Conservation (phyloP, 2,888 invertebrate species). For the Chironomus tentans region DNA sequence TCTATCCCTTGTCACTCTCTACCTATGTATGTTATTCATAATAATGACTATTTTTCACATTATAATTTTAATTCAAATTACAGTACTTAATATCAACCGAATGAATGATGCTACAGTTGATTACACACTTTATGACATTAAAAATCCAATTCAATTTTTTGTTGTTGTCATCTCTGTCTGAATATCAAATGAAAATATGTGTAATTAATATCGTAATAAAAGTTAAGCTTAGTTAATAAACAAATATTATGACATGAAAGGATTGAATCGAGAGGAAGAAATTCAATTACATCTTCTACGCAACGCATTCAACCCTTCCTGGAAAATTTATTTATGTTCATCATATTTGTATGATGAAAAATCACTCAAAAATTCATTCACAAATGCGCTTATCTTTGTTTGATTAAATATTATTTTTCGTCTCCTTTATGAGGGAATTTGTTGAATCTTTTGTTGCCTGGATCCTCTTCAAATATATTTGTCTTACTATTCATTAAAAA, state of each 20-base stretch:
- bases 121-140: background rate
- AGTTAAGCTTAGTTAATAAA: background rate
- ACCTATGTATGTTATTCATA: background rate
- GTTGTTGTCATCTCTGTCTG: background rate
- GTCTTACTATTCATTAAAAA: background rate
- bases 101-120: background rate
- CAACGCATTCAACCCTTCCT: background rate
- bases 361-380: background rate
- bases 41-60: background rate
- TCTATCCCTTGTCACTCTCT: background rate
- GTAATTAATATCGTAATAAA: background rate
- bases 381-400: constrained; percentile 25
- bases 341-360: background rate
- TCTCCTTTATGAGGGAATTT: background rate
- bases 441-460: too few species aligned
- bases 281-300: background rate
- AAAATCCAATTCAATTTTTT: constrained; percentile 2
- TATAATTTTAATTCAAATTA: too few species aligned
- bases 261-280: background rate
- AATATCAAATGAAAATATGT: background rate
- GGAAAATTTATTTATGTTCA: too few species aligned
- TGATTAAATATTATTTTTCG: constrained; percentile 9
- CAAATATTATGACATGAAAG: background rate
- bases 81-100: too few species aligned
- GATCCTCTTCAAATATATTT: too few species aligned